Evolutionary conservation across 2,888 invertebrate genomes (phyloP).

Genomic region (Carabus problematicus): DNA sequence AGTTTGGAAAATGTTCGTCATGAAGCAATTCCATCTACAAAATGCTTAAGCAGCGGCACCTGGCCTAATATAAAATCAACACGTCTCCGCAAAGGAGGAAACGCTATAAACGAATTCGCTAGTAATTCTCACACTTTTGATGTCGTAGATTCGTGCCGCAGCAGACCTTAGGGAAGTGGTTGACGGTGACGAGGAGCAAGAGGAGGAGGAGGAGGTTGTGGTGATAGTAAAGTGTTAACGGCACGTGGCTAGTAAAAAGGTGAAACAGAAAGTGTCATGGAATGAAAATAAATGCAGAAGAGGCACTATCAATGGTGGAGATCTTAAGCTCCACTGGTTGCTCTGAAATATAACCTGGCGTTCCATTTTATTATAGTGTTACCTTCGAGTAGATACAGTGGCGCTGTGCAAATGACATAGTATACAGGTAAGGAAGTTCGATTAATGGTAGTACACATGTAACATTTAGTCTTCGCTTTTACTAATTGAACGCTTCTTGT

Average conservation of each 20-base stretch:
- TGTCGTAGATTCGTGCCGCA: conserved; percentile 9
- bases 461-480: too few relatives aligned
- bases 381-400: too few relatives aligned
- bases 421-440: too few relatives aligned
- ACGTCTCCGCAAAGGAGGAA: conserved; percentile 10
- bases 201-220: not conserved
- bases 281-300: conserved; percentile 15
- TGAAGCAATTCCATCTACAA: conserved; percentile 28
- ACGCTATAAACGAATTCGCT: conserved; percentile 29
- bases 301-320: conserved; percentile 2
- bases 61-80: conserved; percentile 33
- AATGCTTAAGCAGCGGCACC: conserved; percentile 37
- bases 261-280: conserved; percentile 22
- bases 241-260: not conserved
- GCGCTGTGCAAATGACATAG: too few relatives aligned
- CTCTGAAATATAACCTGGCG: conserved; percentile 38
- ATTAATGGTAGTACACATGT: too few relatives aligned
- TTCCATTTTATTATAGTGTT: too few relatives aligned
- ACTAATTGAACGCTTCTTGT: too few relatives aligned
- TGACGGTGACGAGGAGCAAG: not conserved
- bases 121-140: conserved; percentile 29
- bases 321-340: conserved; percentile 34
- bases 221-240: not conserved
- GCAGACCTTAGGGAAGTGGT: not conserved
- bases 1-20: conserved; percentile 33